Base-by-base conservation (phyloP, 2,888 invertebrate species). In the Folsomia candida region DNA sequence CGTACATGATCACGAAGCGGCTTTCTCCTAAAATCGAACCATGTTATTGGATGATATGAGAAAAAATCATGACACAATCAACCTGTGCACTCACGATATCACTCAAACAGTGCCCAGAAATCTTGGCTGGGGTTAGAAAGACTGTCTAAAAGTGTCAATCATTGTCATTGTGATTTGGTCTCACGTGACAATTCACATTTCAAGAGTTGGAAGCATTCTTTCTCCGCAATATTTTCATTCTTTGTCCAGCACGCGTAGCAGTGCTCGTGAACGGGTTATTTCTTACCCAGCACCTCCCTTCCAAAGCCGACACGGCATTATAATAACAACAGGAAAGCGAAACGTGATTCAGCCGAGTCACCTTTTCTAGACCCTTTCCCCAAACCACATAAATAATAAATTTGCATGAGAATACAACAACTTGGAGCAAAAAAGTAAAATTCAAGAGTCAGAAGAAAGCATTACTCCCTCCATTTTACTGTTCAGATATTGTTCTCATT, bases 311-410 rank as follows among this genome's bases (percentile, higher is more conserved):
- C 22, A 54, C 4, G n/a, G 54, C n/a, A 54, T 54, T 6, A 20
- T 14, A n/a, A n/a, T n/a, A n/a, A 54, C 54, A 54, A 54, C 54
- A 54, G 22, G 54, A n/a, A n/a, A n/a, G n/a, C n/a, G 54, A 54
- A 54, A 54, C 6, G 54, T 54, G n/a, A 6, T 54, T 37, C 37
- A 37, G 37, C 37, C 37, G 14, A 37, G 37, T 37, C 37, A 37
- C 37, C 37, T 37, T 37, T 37, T 37, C 37, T 37, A 4, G 37
- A 37, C 37, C 37, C 37, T 37, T 14, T 37, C 37, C 37, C 14
- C n/a, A n/a, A n/a, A 14, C 37, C 37, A 37, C 54, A 54, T 54
- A 54, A 54, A 54, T 54, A 54, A 54, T 54, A 54, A 54, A 54
- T 54, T 54, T 54, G 54, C 54, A 54, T 54, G 54, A 54, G 20